Conservation (phyloP, 1,140 invertebrate genomes). For the Agrilus planipennis region DNA sequence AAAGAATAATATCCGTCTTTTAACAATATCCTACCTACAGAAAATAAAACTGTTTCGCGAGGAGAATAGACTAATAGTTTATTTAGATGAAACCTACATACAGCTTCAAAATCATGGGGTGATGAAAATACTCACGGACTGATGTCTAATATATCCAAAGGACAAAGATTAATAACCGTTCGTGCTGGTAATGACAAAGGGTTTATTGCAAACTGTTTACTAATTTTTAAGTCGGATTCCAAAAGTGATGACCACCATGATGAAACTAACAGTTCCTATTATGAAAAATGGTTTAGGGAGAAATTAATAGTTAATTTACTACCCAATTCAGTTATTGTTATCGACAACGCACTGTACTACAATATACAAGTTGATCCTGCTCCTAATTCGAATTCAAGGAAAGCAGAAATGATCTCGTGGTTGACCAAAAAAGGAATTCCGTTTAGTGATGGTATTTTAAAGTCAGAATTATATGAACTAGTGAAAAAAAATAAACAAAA, state of each 20-base stretch:
- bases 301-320: conserved; percentile 21
- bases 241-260: neutral
- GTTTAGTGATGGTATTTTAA: no score
- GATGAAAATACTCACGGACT: neutral
- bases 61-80: conserved; percentile 1
- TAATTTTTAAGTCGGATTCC: neutral
- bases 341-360: conserved; percentile 33
- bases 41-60: neutral
- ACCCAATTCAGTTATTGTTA: conserved; percentile 21
- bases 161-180: neutral
- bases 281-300: neutral
- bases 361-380: no score
- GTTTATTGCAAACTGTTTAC: neutral
- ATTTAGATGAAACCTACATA: conserved; percentile 6
- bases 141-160: neutral
- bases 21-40: neutral
- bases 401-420: no score
- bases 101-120: neutral
- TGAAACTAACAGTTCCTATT: neutral
- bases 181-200: neutral
- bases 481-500: no score
- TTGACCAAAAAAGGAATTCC: no score
- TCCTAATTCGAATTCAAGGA: no score
- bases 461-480: no score
- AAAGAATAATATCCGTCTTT: neutral